A percentile compares a stretch with the other conserved stretches of the same genome.
Conservation (phyloP, 2,888 invertebrate species). For the Cyrtodaria siliqua region DNA sequence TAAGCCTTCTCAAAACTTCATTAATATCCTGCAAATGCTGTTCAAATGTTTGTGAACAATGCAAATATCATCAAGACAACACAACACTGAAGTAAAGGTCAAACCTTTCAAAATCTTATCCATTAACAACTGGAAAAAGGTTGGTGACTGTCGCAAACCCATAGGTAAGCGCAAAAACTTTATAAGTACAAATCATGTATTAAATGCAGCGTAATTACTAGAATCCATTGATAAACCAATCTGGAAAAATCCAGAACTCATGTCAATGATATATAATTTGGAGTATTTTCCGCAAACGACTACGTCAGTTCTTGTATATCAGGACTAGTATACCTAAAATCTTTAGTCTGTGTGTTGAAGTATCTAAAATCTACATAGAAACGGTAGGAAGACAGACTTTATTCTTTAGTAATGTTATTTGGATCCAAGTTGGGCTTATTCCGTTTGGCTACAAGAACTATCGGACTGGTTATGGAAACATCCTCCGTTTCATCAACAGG, state of each 20-base stretch:
- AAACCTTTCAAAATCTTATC: slow-evolving; percentile 48
- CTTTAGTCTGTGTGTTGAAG: slow-evolving; percentile 47
- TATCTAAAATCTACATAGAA: slow-evolving; percentile 51
- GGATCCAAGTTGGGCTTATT: slow-evolving; percentile 31
- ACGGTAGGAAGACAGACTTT: slow-evolving; percentile 35
- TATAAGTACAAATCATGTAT: slow-evolving; percentile 51
- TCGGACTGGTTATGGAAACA: slow-evolving; percentile 31
- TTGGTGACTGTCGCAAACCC: slow-evolving; percentile 49
- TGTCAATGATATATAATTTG: slow-evolving; percentile 54
- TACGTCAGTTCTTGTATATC: slow-evolving; percentile 48
- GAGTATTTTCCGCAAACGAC: slow-evolving; percentile 54
- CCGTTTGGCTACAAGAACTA: slow-evolving; percentile 29
- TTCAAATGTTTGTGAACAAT: slow-evolving; percentile 45
- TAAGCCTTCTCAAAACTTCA: slow-evolving; percentile 41
- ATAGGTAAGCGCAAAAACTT: slow-evolving; percentile 58
- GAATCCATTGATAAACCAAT: slow-evolving; percentile 31
- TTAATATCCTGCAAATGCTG: slow-evolving; percentile 38
- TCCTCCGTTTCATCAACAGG: slow-evolving; percentile 30
- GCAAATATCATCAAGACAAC: slow-evolving; percentile 53
- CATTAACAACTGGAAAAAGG: slow-evolving; percentile 59
- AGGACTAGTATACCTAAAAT: slow-evolving; percentile 44
- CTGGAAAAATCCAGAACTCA: slow-evolving; percentile 60
- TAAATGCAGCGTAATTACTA: slow-evolving; percentile 51
- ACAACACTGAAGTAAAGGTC: slow-evolving; percentile 45
- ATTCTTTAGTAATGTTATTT: slow-evolving; percentile 19